These are phyloP conservation scores for Ploceus nigricollis DNA, from an alignment of 2,113 vertebrate genomes.

Conservation along the genomic window DNA sequence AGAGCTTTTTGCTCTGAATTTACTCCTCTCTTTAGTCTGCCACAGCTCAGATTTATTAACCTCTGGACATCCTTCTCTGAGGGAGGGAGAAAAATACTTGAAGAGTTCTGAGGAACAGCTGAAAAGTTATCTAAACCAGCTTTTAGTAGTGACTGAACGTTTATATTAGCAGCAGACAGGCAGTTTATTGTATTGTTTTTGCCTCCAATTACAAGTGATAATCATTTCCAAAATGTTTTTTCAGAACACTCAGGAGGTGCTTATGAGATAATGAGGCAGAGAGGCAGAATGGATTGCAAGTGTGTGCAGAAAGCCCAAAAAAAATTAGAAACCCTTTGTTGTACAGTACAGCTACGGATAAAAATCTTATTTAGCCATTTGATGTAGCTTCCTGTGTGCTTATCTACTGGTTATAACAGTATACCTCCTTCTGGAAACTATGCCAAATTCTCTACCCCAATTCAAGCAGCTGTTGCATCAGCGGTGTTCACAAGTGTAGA, in stretches of 20 bases:
- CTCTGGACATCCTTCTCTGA: neutral
- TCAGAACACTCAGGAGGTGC: neutral
- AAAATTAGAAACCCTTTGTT: neutral
- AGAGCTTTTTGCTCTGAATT: slow-evolving; percentile 5
- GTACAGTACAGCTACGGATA: neutral
- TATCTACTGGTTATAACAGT: neutral
- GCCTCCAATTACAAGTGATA: neutral
- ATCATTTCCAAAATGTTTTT: slow-evolving; percentile 5
- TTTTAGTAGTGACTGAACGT: neutral
- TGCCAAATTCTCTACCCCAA: neutral
- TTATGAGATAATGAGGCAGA: neutral
- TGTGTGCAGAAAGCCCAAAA: neutral
- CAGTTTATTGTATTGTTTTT: neutral
- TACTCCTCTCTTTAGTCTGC: neutral
- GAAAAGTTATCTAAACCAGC: neutral
- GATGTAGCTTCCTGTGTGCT: neutral
- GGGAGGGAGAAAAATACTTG: neutral
- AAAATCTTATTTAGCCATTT: neutral
- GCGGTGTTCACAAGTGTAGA: neutral
- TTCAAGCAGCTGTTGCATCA: neutral
- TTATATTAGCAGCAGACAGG: neutral
- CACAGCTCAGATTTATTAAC: slow-evolving; percentile 16
- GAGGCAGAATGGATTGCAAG: neutral
- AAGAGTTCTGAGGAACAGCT: slow-evolving; percentile 1
- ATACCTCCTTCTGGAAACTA: neutral